Evolutionary conservation across 1,140 invertebrate species (phyloP), one percentile per base, ranked within the genome.

Genomic region (Pseudachorutes palmiensis): DNA sequence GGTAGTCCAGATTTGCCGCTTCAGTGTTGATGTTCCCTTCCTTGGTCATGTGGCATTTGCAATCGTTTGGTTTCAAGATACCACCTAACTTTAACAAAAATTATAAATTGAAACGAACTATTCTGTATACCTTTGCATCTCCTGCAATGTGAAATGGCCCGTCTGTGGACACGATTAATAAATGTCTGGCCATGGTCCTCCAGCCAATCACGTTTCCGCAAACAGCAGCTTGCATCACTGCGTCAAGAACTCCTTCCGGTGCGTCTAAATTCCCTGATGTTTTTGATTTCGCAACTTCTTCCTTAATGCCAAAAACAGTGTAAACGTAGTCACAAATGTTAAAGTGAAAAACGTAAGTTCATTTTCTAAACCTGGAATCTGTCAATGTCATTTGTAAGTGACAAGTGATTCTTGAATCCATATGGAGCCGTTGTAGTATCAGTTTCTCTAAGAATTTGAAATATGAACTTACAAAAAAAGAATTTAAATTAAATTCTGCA

Each of bases 61-160:
- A 93, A 76, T 97, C 94, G 75, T 97, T 97, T 0, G 95, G 95
- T 72, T 88, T 88, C 5, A 97, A 87, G 65, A 97, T 92, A 45
- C 94, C 94, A 58, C 95, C 96, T 83, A 98, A 98, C 64, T 73
- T 98, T 97, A 31, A 98, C 83, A 78, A 97, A 97, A 61, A 98
- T 92, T 28, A 92, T 87, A 75, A 48, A 12, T 55, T 26, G 3
- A 3, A 16, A 55, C 51, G 51, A 22, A 22, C 24, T 55, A 55
- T 0, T 24, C 24, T 26, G 19, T 28, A 1, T 49, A 84, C 81
- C 72, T 81, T 84, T 31, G 85, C 85, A 71, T 86, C 84, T 0
- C 85, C 85, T 31, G 85, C 85, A 1, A 84, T 81, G 68, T 87
- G 85, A 73, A 85, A 77, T 1, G 81, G 76, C 0, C 84, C 85